A percentile compares a stretch with the other conserved stretches of the same genome.
These are phyloP conservation scores for Drosophila nigrodunni DNA, from an alignment of 1,140 invertebrate species.

Conservation along the genomic window DNA sequence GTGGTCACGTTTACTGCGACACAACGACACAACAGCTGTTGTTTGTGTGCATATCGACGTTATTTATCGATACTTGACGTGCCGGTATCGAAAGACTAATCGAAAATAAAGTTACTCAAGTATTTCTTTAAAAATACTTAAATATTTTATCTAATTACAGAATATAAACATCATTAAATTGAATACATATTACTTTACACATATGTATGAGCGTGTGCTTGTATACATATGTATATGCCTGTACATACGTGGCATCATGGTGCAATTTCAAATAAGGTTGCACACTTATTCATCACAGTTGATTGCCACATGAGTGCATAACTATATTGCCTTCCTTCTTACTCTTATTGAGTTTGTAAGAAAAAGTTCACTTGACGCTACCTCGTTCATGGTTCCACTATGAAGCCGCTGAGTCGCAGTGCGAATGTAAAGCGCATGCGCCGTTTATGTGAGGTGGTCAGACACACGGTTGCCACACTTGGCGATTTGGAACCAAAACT, in stretches of 20 bases:
- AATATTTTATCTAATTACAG: no score
- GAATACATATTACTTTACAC: background rate
- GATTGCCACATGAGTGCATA: no score
- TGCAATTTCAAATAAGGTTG: no score
- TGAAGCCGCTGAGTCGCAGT: constrained; percentile 1
- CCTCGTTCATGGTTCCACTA: no score
- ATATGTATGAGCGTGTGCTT: constrained; percentile 4
- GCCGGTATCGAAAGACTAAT: background rate
- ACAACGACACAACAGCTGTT: constrained; percentile 32
- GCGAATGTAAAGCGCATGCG: constrained; percentile 34
- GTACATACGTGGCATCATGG: background rate
- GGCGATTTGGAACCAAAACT: no score
- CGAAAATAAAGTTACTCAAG: no score
- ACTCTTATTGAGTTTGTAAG: background rate
- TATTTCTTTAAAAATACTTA: no score
- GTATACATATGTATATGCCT: background rate
- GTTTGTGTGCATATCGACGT: background rate
- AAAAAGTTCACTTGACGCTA: no score
- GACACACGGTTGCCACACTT: background rate
- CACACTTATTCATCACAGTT: no score
- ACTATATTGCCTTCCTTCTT: constrained; percentile 11
- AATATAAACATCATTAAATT: background rate
- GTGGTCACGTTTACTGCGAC: constrained; percentile 46
- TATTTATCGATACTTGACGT: background rate
- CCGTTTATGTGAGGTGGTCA: constrained; percentile 17